Conservation (phyloP, 2,113 vertebrate species). For the Orientallactaga bullata region DNA sequence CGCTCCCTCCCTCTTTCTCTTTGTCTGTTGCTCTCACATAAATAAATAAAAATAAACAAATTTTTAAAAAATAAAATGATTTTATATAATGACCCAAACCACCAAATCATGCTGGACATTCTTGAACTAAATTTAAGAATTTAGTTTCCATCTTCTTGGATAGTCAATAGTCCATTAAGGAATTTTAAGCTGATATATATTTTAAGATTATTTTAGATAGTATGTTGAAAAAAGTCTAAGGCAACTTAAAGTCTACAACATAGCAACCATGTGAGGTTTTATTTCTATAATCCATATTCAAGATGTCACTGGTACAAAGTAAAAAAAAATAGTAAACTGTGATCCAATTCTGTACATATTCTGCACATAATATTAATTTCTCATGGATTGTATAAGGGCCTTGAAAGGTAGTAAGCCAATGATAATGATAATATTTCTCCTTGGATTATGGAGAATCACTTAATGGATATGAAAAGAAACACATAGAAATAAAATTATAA, state of each 20-base stretch:
- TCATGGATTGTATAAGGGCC: neutral
- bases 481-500: neutral
- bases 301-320: neutral
- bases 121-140: neutral
- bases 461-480: neutral
- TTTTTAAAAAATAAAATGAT: too few relatives aligned
- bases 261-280: neutral
- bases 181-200: neutral
- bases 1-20: too few relatives aligned
- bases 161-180: neutral
- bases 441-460: neutral
- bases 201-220: neutral
- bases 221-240: conserved; percentile 15
- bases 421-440: neutral
- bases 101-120: neutral
- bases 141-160: neutral
- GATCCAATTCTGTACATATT: neutral
- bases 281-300: neutral
- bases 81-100: neutral
- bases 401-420: neutral
- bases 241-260: neutral
- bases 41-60: too few relatives aligned
- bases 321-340: neutral
- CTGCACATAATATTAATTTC: neutral
- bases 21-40: too few relatives aligned